These are phyloP conservation scores for Lipophrys pholis DNA, from an alignment of 2,113 vertebrate genomes.

Conservation along the genomic window DNA sequence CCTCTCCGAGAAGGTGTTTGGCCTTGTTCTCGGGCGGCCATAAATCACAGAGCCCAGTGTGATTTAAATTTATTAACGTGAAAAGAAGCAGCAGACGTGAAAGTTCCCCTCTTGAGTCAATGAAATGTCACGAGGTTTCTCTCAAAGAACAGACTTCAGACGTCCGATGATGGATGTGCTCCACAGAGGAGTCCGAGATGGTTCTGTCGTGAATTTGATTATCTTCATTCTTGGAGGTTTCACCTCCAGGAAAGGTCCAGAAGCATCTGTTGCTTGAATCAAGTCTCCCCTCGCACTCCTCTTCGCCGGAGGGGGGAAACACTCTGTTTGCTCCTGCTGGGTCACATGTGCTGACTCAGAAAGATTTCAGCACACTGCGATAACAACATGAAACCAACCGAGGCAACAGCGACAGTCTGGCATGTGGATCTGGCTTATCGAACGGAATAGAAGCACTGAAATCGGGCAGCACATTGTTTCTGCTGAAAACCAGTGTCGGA, in stretches of 20 bases:
- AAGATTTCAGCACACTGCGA: constrained; percentile 50
- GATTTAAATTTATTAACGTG: constrained; percentile 46
- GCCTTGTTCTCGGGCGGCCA: constrained; percentile 32
- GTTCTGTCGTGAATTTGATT: constrained; percentile 57
- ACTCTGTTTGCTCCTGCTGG: constrained; percentile 61
- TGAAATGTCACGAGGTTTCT: constrained; percentile 9
- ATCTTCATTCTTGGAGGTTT: constrained; percentile 12
- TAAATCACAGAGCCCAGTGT: constrained; percentile 46
- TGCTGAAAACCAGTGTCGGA: too few relatives aligned
- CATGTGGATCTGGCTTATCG: constrained; percentile 25
- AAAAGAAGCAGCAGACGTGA: constrained; percentile 12
- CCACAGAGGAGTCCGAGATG: constrained; percentile 38
- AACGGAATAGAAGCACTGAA: not conserved
- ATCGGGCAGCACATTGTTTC: too few relatives aligned
- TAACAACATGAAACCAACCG: constrained; percentile 58
- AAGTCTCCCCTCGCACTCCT: constrained; percentile 44
- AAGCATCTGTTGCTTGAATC: constrained; percentile 76
- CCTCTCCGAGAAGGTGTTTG: constrained; percentile 61
- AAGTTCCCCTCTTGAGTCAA: constrained; percentile 40
- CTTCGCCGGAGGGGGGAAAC: constrained; percentile 60
- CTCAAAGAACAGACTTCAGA: constrained; percentile 9
- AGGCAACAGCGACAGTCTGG: constrained; percentile 57
- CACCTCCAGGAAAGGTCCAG: constrained; percentile 17
- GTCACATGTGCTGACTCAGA: constrained; percentile 63
- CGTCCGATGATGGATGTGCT: constrained; percentile 23